These are phyloP conservation scores for Stercorarius parasiticus DNA, from an alignment of 2,113 vertebrate genomes.

Conservation along the genomic window DNA sequence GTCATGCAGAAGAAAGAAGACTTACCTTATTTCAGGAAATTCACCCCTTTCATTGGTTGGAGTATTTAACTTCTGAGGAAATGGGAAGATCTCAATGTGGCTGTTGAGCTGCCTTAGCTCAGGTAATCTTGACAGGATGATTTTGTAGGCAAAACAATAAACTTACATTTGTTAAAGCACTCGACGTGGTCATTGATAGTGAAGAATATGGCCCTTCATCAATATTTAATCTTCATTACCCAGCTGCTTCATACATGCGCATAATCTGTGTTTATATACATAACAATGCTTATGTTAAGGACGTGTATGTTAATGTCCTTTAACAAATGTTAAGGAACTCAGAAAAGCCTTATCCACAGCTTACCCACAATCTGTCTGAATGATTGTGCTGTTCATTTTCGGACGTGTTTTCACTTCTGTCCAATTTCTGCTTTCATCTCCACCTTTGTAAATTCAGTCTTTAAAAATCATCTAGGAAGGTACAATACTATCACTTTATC, in stretches of 20 bases:
- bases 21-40: accelerated
- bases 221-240: not conserved
- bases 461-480: not conserved
- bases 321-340: not conserved
- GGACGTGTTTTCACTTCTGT: not conserved
- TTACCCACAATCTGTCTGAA: not conserved
- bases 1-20: not conserved
- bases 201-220: not conserved
- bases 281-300: not conserved
- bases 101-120: not conserved
- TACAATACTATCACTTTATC: not conserved
- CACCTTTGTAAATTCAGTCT: not conserved
- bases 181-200: not conserved
- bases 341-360: not conserved
- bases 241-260: not conserved
- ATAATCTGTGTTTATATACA: not conserved
- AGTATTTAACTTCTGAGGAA: not conserved
- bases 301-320: not conserved
- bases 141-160: not conserved
- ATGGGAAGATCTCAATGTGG: not conserved
- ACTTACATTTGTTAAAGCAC: not conserved
- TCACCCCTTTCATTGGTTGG: not conserved
- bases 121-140: not conserved
- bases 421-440: not conserved
- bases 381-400: not conserved